These are phyloP conservation scores for Corydoras sp. DNA, from an alignment of 2,113 vertebrate genomes.

Conservation along the genomic window DNA sequence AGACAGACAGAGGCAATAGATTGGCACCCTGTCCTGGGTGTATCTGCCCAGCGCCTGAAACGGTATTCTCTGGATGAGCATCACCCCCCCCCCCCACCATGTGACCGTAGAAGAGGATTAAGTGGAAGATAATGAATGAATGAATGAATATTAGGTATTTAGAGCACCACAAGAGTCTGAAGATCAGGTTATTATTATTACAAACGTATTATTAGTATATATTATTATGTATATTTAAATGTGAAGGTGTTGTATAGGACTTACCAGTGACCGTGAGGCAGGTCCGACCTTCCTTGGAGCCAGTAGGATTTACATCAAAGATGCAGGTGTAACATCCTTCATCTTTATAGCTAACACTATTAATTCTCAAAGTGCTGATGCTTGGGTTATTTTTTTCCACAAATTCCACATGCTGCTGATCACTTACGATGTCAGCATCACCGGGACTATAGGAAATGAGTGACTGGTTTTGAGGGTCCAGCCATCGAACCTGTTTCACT, in stretches of 20 bases:
- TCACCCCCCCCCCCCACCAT: no score
- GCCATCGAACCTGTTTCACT: slow-evolving; percentile 62
- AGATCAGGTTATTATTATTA: no score
- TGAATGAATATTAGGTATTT: no score
- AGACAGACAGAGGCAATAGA: no score
- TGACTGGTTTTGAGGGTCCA: slow-evolving; percentile 63
- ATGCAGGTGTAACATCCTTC: slow-evolving; percentile 71
- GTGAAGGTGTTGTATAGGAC: slow-evolving; percentile 14
- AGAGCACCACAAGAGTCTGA: no score
- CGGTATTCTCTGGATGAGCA: no score
- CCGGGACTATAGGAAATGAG: slow-evolving; percentile 58
- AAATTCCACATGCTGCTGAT: slow-evolving; percentile 63
- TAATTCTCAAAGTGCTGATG: slow-evolving; percentile 59
- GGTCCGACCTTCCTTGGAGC: slow-evolving; percentile 54
- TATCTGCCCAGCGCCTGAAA: no score
- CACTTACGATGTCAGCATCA: slow-evolving; percentile 55
- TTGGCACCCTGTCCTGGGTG: no score
- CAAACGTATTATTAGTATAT: no score
- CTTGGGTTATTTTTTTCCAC: slow-evolving; percentile 50
- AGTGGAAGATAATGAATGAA: no score
- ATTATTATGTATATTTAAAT: no score
- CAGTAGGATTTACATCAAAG: slow-evolving; percentile 59
- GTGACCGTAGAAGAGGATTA: no score
- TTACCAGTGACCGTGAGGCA: slow-evolving; percentile 66
- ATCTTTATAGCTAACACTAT: slow-evolving; percentile 62